Conservation (phyloP, 2,113 vertebrate species). For the Phyllostomus hastatus region DNA sequence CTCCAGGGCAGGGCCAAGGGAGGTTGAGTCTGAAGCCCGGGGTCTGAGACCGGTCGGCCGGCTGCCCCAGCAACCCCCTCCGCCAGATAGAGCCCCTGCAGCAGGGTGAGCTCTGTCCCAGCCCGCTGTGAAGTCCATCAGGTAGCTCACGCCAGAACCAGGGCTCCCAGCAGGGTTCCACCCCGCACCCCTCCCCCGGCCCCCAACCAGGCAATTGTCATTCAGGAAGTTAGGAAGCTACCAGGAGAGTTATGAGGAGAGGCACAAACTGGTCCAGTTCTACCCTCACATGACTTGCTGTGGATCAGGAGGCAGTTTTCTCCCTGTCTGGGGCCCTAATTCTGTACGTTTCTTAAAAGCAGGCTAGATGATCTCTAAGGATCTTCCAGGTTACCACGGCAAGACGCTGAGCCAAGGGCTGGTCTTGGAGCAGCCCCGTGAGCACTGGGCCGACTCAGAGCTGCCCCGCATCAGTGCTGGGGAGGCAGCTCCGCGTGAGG, state of each 20-base stretch:
- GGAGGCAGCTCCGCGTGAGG: not conserved
- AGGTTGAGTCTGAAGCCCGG: not conserved
- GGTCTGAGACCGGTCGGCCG: not conserved
- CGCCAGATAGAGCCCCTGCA: no score
- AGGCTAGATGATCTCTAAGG: not conserved
- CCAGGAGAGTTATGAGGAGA: not conserved
- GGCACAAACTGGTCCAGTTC: not conserved
- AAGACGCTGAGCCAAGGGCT: not conserved
- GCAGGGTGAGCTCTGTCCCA: not conserved
- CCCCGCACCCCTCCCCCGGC: no score
- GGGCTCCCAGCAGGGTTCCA: not conserved
- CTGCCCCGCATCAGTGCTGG: not conserved
- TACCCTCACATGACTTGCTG: accelerated
- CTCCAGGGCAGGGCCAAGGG: not conserved
- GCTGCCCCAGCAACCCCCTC: not conserved
- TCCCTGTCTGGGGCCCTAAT: not conserved
- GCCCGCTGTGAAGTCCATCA: not conserved
- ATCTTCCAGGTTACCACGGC: not conserved
- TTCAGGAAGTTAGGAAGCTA: not conserved
- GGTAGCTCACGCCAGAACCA: not conserved
- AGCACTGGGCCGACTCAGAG: not conserved
- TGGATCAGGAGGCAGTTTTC: not conserved
- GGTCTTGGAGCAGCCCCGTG: not conserved
- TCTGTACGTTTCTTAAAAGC: not conserved
- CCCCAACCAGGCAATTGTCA: accelerated